phyloP scores from a whole-genome alignment of 2,888 invertebrate species.

The Thyatira batis region DNA sequence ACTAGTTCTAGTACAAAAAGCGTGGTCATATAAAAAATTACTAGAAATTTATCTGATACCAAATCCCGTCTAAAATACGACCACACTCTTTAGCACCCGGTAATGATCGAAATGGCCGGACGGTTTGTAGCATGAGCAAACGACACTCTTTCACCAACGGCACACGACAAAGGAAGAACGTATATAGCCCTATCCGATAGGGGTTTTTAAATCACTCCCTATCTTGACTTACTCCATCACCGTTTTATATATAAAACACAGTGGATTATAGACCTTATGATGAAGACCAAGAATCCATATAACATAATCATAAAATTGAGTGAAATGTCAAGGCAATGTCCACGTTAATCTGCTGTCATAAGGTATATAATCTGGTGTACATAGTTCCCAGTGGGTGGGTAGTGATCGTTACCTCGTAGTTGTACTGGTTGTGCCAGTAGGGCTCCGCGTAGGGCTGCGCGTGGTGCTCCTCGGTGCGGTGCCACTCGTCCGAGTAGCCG shows the following conservation, averaged over 20 bases:
- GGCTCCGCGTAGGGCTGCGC: constrained; percentile 44
- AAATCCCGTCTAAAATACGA: not conserved
- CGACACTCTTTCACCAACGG: not conserved
- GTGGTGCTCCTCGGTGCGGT: constrained; percentile 33
- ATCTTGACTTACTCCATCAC: not conserved
- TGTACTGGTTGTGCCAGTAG: constrained; percentile 58
- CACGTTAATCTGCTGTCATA: too few relatives aligned
- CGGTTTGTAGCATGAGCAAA: not conserved
- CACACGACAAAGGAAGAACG: not conserved
- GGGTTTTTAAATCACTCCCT: not conserved
- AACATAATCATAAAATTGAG: too few relatives aligned
- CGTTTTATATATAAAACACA: too few relatives aligned
- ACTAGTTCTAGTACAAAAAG: too few relatives aligned
- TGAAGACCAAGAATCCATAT: too few relatives aligned
- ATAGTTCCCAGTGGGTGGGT: not conserved
- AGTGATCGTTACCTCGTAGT: constrained; percentile 54
- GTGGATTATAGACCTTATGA: not conserved
- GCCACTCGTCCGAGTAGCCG: constrained; percentile 33
- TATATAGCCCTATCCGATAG: not conserved
- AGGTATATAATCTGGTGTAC: not conserved
- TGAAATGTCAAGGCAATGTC: too few relatives aligned
- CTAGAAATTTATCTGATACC: too few relatives aligned
- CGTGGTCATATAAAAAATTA: too few relatives aligned
- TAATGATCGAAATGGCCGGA: not conserved
- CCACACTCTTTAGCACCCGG: not conserved